phyloP scores from a whole-genome alignment of 2,888 invertebrate genomes.

The Crossocerus cetratus region DNA sequence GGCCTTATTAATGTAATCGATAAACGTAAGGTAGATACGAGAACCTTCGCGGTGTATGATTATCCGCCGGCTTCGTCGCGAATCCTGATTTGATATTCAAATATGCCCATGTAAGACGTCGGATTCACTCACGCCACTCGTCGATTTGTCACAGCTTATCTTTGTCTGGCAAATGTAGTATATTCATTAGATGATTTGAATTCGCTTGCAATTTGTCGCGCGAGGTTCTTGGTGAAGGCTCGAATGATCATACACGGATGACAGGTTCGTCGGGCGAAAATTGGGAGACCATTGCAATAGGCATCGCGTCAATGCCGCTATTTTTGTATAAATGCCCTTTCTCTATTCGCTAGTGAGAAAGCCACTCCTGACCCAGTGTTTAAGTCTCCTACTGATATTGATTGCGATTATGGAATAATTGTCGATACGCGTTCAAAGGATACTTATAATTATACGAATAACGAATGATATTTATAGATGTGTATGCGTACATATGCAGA shows the following conservation, averaged over 20 bases:
- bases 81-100: neutral
- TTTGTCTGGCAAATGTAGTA: too few species aligned
- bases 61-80: neutral
- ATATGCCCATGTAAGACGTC: neutral
- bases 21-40: conserved; percentile 42
- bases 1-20: conserved; percentile 63
- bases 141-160: too few species aligned
- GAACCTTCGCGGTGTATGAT: conserved; percentile 25
- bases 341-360: conserved; percentile 49
- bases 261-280: conserved; percentile 22
- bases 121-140: too few species aligned
- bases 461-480: conserved; percentile 34
- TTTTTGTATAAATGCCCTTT: conserved; percentile 25
- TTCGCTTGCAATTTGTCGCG: too few species aligned
- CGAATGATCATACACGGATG: too few species aligned
- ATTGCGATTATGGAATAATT: conserved; percentile 43
- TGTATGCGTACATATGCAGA: conserved; percentile 44
- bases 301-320: conserved; percentile 26
- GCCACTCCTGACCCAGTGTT: conserved; percentile 39
- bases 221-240: too few species aligned
- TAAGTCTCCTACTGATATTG: conserved; percentile 54
- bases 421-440: conserved; percentile 62
- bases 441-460: conserved; percentile 68
- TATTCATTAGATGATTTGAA: too few species aligned
- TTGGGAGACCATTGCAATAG: conserved; percentile 39